Evolutionary conservation across 2,888 invertebrate genomes (phyloP).

Genomic region (Agrotis clavis): DNA sequence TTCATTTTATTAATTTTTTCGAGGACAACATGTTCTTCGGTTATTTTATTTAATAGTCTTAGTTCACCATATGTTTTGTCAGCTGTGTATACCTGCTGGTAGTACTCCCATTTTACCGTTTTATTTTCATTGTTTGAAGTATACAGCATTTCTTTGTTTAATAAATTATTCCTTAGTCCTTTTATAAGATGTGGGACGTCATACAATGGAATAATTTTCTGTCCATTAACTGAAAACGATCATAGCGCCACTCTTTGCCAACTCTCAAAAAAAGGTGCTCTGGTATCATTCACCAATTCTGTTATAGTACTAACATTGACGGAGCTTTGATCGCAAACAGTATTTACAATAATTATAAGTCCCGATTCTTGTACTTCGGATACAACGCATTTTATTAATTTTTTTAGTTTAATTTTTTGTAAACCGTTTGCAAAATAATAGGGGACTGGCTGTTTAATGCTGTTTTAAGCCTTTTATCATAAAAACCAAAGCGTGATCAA

Average conservation of each 20-base stretch:
- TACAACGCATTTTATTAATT: constrained; percentile 2
- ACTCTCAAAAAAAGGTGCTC: constrained; percentile 4
- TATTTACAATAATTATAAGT: neutral
- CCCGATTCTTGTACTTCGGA: constrained; percentile 5
- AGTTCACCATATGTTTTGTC: constrained; percentile 14
- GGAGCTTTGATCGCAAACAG: constrained; percentile 11
- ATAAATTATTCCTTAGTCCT: neutral
- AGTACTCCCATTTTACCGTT: constrained; percentile 7
- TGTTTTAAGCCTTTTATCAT: neutral
- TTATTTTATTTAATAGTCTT: constrained; percentile 14
- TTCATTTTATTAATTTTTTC: constrained; percentile 26
- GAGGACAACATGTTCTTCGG: constrained; percentile 10
- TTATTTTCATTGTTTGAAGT: neutral
- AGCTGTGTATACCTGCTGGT: constrained; percentile 7
- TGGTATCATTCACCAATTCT: constrained; percentile 5
- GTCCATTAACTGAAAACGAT: neutral
- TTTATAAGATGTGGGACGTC: neutral
- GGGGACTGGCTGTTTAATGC: constrained; percentile 4
- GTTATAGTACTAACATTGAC: constrained; percentile 13
- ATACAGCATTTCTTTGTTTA: neutral
- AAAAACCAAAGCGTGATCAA: too few relatives aligned
- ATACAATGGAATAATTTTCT: neutral
- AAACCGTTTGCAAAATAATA: constrained; percentile 4
- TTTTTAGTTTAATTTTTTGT: constrained; percentile 8
- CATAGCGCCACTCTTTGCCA: constrained; percentile 7